Percentiles rank a stretch among this genome's conserved stretches.
These are phyloP conservation scores for Ciconia boyciana DNA, from an alignment of 2,113 vertebrate species.

Conservation along the genomic window DNA sequence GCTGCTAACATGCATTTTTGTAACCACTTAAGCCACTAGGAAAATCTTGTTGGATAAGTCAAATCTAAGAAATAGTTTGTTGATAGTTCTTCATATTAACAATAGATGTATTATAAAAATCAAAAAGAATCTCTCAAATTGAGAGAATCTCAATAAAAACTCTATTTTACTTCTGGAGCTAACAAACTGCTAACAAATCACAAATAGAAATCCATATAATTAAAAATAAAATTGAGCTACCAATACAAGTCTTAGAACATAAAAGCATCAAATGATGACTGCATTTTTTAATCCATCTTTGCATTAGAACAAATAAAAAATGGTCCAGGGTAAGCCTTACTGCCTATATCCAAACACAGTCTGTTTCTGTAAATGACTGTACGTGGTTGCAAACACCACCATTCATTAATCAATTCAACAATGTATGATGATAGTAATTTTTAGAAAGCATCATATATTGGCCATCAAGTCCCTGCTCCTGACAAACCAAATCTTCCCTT, in stretches of 20 bases:
- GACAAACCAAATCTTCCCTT: background rate
- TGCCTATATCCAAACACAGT: background rate
- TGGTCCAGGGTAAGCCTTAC: background rate
- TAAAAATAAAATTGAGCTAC: background rate
- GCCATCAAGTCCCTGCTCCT: background rate
- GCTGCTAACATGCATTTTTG: background rate
- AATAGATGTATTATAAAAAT: background rate
- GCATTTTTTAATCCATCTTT: background rate
- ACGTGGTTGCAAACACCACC: background rate
- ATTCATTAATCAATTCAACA: background rate
- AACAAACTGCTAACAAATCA: background rate
- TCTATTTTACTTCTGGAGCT: background rate
- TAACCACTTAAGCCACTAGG: conserved; percentile 21
- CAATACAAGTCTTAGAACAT: background rate
- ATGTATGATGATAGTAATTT: background rate
- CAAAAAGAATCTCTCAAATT: background rate
- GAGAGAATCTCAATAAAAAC: background rate
- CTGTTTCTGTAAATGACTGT: background rate
- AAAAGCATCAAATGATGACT: background rate
- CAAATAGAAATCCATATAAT: background rate
- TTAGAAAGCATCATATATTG: background rate
- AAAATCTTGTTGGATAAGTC: conserved; percentile 2
- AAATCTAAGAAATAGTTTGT: conserved; percentile 18
- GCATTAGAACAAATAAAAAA: background rate
- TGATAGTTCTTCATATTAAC: background rate